Conservation (phyloP, 2,888 invertebrate species). For the Papilio protenor region DNA sequence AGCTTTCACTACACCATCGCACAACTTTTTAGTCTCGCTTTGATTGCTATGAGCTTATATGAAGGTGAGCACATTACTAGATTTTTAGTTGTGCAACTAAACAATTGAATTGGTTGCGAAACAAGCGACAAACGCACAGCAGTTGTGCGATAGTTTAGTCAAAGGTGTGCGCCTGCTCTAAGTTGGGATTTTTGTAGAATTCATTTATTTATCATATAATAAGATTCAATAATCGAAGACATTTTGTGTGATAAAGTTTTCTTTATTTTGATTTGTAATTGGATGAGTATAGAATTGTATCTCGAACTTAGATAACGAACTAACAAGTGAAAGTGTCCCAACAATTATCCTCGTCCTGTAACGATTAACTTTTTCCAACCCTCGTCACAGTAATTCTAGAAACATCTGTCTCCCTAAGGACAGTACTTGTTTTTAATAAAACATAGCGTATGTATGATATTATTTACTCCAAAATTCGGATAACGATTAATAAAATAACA, state of each 20-base stretch:
- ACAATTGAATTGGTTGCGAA: no score
- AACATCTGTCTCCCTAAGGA: not conserved
- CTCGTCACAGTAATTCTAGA: slow-evolving; percentile 10
- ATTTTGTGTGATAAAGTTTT: not conserved
- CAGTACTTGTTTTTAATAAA: not conserved
- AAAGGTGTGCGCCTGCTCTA: no score
- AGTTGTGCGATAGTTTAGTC: no score
- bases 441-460: not conserved
- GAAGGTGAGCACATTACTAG: no score
- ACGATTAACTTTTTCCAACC: slow-evolving; percentile 17
- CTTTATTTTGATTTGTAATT: not conserved
- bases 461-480: not conserved
- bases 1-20: no score
- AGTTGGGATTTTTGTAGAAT: not conserved
- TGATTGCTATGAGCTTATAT: no score
- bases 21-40: no score
- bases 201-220: not conserved
- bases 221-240: not conserved
- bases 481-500: not conserved
- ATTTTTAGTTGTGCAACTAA: no score
- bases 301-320: slow-evolving; percentile 4
- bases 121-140: no score
- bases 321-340: slow-evolving; percentile 5
- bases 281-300: not conserved
- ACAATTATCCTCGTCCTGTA: slow-evolving; percentile 10